Evolutionary conservation across 2,888 invertebrate species (phyloP).

Genomic region (Sturmia bella): DNA sequence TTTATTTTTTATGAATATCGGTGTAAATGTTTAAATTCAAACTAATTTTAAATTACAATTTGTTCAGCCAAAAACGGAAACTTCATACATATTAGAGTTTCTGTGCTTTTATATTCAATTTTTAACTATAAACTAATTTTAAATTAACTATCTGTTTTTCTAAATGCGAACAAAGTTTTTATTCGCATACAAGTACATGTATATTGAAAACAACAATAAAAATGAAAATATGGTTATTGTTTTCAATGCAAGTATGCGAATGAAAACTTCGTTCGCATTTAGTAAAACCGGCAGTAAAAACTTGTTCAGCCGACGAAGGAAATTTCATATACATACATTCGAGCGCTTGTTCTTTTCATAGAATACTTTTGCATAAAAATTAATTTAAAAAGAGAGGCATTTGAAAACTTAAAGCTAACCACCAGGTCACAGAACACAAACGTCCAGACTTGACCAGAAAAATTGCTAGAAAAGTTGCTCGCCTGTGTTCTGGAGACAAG

Average conservation of each 20-base stretch:
- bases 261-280: too few relatives aligned
- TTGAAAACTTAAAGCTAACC: conserved; percentile 44
- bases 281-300: too few relatives aligned
- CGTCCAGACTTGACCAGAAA: too few relatives aligned
- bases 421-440: too few relatives aligned
- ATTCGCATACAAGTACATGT: too few relatives aligned
- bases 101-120: conserved; percentile 11
- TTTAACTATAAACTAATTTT: conserved; percentile 26
- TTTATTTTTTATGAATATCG: too few relatives aligned
- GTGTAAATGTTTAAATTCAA: neutral
- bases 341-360: neutral
- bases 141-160: conserved; percentile 11
- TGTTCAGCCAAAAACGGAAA: conserved; percentile 12
- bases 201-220: too few relatives aligned
- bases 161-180: too few relatives aligned
- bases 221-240: too few relatives aligned
- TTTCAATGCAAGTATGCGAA: too few relatives aligned
- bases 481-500: too few relatives aligned
- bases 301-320: conserved; percentile 9
- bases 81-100: conserved; percentile 31
- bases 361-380: conserved; percentile 1
- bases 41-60: neutral
- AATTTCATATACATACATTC: conserved; percentile 28
- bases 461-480: too few relatives aligned
- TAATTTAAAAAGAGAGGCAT: neutral